Conservation (phyloP, 2,113 vertebrate species). For the Pedetes capensis region DNA sequence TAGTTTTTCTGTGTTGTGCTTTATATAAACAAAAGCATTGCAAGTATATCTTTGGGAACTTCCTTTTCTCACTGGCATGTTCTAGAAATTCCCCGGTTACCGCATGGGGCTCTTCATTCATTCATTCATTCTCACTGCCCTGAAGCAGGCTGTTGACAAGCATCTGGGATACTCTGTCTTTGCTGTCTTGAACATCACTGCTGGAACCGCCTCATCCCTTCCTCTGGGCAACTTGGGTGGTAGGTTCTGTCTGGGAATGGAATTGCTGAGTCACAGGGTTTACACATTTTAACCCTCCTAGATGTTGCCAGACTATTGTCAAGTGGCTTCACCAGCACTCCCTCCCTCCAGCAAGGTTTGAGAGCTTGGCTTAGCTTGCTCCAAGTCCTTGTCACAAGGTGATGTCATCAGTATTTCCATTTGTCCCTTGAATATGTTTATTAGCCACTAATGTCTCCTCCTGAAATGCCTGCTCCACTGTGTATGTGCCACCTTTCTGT, state of each 20-base stretch:
- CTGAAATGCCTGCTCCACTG: neutral
- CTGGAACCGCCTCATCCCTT: fast-evolving
- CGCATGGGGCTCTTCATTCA: fast-evolving
- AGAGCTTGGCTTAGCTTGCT: neutral
- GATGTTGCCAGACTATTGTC: neutral
- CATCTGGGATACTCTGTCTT: neutral
- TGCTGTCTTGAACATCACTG: neutral
- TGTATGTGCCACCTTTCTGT: neutral
- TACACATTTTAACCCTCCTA: neutral
- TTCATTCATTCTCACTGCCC: neutral
- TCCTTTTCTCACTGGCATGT: fast-evolving
- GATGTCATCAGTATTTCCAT: neutral
- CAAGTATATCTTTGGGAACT: neutral
- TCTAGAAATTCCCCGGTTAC: fast-evolving
- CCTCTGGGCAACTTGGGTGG: fast-evolving
- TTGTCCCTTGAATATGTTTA: neutral
- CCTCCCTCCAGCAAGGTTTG: neutral
- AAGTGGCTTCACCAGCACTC: neutral
- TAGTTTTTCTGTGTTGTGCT: neutral
- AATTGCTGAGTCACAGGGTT: neutral
- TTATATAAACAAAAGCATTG: neutral
- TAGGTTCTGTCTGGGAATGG: neutral
- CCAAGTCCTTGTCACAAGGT: neutral
- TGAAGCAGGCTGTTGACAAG: neutral
- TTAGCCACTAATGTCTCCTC: neutral